Conservation (phyloP, 2,113 vertebrate genomes). For the Chionis minor region DNA sequence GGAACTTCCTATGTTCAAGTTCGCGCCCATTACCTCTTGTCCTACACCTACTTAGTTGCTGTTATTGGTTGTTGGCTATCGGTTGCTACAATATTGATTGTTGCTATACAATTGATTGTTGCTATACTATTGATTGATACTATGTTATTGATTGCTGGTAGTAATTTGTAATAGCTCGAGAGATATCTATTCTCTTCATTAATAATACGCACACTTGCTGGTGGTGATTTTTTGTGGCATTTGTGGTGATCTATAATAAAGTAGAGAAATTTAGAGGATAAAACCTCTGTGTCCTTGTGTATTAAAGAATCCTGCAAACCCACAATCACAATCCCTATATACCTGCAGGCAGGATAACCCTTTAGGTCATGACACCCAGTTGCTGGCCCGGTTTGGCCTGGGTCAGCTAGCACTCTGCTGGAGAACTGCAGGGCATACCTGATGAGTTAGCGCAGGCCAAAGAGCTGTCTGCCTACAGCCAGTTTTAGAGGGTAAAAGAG, state of each 20-base stretch:
- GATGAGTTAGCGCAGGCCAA: not conserved
- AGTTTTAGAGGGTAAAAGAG: not conserved
- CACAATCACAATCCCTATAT: fast-evolving
- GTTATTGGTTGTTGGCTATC: not conserved
- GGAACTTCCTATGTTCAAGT: too few relatives aligned
- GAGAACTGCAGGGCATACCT: not conserved
- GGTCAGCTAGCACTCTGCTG: not conserved
- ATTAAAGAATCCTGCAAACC: not conserved
- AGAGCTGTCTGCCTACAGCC: not conserved
- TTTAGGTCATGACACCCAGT: not conserved
- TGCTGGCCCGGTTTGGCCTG: not conserved
- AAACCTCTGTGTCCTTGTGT: not conserved
- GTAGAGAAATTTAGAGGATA: not conserved
- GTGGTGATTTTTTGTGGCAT: not conserved
- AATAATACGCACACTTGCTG: not conserved
- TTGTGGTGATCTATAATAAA: not conserved
- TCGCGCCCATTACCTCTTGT: too few relatives aligned
- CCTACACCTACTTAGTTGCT: not conserved
- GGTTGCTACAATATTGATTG: not conserved
- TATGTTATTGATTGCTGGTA: not conserved
- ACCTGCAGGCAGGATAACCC: too few relatives aligned
- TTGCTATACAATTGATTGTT: not conserved
- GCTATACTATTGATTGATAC: not conserved
- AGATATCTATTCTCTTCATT: not conserved
- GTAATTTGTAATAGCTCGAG: not conserved